Base-by-base conservation (phyloP, 2,888 invertebrate genomes). In the Autographa gamma region DNA sequence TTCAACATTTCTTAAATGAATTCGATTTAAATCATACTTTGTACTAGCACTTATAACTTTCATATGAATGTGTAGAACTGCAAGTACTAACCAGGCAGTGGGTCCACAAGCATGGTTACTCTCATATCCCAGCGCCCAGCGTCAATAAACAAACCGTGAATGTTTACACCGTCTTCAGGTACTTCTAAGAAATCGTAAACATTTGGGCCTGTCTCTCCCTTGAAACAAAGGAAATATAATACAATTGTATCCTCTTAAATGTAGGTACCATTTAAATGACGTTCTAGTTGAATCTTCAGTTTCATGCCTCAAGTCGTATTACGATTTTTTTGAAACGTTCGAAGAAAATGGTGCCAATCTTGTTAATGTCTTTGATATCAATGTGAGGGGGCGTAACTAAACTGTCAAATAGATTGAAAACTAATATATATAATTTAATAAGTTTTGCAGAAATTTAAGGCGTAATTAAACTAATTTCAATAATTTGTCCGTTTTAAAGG, bases 81-180 rank as follows among this genome's bases (percentile, higher is more conserved):
- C 52, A 13, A 2, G 2, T 43, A 78, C 76, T 31, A 52, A 96
- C 98, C 97, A 85, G 98, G 97, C 80, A 96, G 93, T 0, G 98
- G 97, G 94, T 99, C 99, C 16, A 97, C 97, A 5, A 98, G 96
- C 13, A 97, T 96, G 89, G 97, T 97, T 0, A 90, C 88, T 34
- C 92, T 85, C 71, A 95, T 91, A 88, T 98, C 97, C 98, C 98
- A 99, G 84, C 97, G 96, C 0, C 98, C 98, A 2, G 99, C 99
- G 90, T 99, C 99, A 19, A 98, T 96, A 89, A 97, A 99, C 69
- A 99, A 92, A 11, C 98, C 98, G 88, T 98, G 98, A 43, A 98
- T 96, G 80, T 97, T 96, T 25, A 98, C 96, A 7, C 98, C 97
- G 86, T 97, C 97, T 66, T 96, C 91, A 0, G 97, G 97, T 64